Evolutionary conservation across 2,797 vertebrate species (phyloP), one percentile per base, ranked within the genome.

Genomic region (Hylomyscus alleni): DNA sequence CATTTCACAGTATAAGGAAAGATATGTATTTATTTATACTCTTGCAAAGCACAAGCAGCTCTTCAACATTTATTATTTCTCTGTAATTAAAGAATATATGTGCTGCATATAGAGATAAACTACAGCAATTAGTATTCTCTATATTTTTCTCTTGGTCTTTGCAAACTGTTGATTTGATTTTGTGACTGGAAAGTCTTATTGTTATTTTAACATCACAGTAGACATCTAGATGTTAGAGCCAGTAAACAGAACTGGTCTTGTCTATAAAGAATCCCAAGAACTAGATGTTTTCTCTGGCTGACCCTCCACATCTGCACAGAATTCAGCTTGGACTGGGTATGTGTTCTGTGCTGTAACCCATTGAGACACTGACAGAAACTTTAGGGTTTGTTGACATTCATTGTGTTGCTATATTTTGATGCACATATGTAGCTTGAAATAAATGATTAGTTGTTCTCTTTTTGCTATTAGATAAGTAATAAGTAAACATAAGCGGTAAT

Each of bases 191-290:
- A 13, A 54, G 6, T 60, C 37, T 69, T 56, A 13, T 44, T 76
- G n/a, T 75, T 75, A 56, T 34, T 40, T 75, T 88, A 75, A 88
- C 15, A 73, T 88, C 50, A 58, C 54, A 76, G 6, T 34, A 89
- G 86, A 76, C 26, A 44, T 72, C 34, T 60, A 60, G 37, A 89
- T 22, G 19, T 31, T 58, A 58, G 54, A 76, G 54, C 8, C 37
- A 75, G 52, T 75, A 58, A 54, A 58, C 37, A 31, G 52, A 60
- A 29, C 69, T 44, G 37, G 69, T 75, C 52, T 58, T 75, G 17
- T 73, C 69, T 75, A 22, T n/a, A 58, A 73, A 88, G 69, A 75
- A 31, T 44, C 26, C 86, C 86, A 89, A 76, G 52, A 89, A 89
- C 56, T 20, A 26, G 1, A 13, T 76, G 52, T 89, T 88, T 89